Percentiles rank a stretch among this genome's conserved stretches.
These are phyloP conservation scores for Rhinatrema bivittatum DNA, from an alignment of 2,797 vertebrate species.

Conservation along the genomic window DNA sequence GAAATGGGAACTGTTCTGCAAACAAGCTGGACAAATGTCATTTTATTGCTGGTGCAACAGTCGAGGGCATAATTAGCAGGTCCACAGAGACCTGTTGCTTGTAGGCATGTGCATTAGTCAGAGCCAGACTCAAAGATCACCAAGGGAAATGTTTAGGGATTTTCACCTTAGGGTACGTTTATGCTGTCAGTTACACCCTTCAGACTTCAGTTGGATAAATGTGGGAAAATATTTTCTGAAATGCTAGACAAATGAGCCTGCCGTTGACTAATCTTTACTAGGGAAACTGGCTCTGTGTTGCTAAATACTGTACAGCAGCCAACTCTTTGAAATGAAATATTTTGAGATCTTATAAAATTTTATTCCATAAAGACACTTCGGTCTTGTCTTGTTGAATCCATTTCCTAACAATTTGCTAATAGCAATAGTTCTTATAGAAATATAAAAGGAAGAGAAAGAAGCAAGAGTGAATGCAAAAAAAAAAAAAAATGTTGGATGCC, in stretches of 20 bases:
- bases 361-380: slow-evolving; percentile 35
- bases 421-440: slow-evolving; percentile 4
- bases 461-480: slow-evolving; percentile 5
- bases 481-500: slow-evolving; percentile 10
- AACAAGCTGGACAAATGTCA: slow-evolving; percentile 57
- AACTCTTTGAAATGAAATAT: slow-evolving; percentile 52
- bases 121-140: slow-evolving; percentile 39
- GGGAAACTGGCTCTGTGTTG: slow-evolving; percentile 44
- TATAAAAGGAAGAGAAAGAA: slow-evolving; percentile 10
- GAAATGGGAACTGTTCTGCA: slow-evolving; percentile 48
- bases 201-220: slow-evolving; percentile 53
- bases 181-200: slow-evolving; percentile 63
- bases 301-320: slow-evolving; percentile 41
- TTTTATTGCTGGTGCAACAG: slow-evolving; percentile 56
- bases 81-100: slow-evolving; percentile 50
- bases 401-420: slow-evolving; percentile 15
- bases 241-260: slow-evolving; percentile 58
- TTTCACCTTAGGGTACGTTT: slow-evolving; percentile 61
- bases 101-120: slow-evolving; percentile 51
- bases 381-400: slow-evolving; percentile 6
- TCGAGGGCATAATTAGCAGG: slow-evolving; percentile 57
- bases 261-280: slow-evolving; percentile 47
- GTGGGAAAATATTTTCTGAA: slow-evolving; percentile 75
- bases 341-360: slow-evolving; percentile 53
- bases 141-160: slow-evolving; percentile 43